Evolutionary conservation across 2,888 invertebrate species (phyloP).

Genomic region (Hydrotaea cyrtoneurina): DNA sequence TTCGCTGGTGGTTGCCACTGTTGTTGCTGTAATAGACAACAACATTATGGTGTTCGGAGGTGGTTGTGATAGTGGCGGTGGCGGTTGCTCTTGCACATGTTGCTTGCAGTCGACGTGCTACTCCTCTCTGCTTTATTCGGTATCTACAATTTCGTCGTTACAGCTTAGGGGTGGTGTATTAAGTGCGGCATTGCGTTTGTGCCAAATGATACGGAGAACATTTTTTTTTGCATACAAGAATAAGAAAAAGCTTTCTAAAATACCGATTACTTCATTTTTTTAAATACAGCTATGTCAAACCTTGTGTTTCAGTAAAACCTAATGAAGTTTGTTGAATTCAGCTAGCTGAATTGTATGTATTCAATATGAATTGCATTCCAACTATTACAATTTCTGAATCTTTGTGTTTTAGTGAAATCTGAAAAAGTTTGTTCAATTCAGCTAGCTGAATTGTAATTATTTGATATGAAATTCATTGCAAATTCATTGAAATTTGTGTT

Average conservation of each 20-base stretch:
- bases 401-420: no score
- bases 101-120: constrained; percentile 3
- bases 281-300: no score
- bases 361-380: no score
- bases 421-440: no score
- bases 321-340: no score
- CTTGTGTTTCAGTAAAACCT: no score
- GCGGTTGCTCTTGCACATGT: constrained; percentile 36
- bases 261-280: no score
- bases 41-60: not conserved
- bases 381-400: no score
- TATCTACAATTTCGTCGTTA: not conserved
- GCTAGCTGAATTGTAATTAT: not conserved
- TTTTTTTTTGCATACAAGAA: no score
- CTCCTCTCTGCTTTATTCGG: not conserved
- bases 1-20: not conserved
- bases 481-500: not conserved
- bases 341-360: no score
- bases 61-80: not conserved
- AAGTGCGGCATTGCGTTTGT: not conserved
- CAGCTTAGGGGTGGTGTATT: not conserved
- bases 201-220: not conserved
- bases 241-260: no score
- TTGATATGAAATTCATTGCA: no score
- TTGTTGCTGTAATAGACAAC: constrained; percentile 4